Percentiles rank a stretch among this genome's conserved stretches.
phyloP scores from a whole-genome alignment of 2,888 invertebrate genomes.

The Napeogenes sylphis region DNA sequence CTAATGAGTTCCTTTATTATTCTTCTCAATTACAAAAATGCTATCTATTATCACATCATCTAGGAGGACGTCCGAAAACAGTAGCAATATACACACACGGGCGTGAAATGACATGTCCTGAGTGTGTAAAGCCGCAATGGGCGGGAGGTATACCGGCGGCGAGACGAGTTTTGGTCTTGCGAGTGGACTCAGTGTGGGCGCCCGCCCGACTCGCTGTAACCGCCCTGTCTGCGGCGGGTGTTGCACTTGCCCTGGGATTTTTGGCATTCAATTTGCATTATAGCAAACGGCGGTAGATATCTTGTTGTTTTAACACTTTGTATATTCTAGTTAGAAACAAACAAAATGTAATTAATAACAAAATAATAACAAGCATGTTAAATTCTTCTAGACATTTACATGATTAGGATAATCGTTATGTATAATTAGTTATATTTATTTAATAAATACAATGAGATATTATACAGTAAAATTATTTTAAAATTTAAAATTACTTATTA shows the following conservation, averaged over 20 bases:
- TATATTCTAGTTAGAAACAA: too few species aligned
- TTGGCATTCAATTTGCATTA: constrained; percentile 90
- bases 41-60: not conserved
- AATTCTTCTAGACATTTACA: too few species aligned
- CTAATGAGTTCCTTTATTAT: not conserved
- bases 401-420: too few species aligned
- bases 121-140: constrained; percentile 83
- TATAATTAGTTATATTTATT: too few species aligned
- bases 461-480: too few species aligned
- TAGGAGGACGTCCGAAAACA: constrained; percentile 83
- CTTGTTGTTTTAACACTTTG: too few species aligned
- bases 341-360: too few species aligned
- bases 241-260: constrained; percentile 85
- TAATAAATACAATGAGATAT: too few species aligned
- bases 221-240: constrained; percentile 84
- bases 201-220: constrained; percentile 86
- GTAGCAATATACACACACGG: constrained; percentile 84
- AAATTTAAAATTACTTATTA: too few species aligned
- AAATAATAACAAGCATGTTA: too few species aligned
- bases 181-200: constrained; percentile 87
- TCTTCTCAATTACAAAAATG: too few species aligned
- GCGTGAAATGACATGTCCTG: constrained; percentile 79
- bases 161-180: constrained; percentile 83
- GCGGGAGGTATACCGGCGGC: constrained; percentile 89
- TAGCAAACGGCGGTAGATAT: constrained; percentile 83